Conservation (phyloP, 1,140 invertebrate species). For the Macrocentrus cingulum region DNA sequence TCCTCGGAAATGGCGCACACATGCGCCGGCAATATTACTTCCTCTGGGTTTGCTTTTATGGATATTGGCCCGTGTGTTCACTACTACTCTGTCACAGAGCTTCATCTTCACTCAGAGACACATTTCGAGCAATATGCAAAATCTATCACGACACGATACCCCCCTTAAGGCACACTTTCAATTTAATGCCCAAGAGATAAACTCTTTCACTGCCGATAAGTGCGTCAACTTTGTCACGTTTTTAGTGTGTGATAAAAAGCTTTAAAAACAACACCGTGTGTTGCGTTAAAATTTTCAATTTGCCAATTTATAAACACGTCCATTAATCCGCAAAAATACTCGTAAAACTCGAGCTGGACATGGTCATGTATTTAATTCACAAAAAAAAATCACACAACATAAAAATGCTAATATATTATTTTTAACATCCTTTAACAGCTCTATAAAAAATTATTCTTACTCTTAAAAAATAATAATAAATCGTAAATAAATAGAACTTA, state of each 20-base stretch:
- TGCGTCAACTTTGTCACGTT: not conserved
- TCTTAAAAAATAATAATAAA: too few species aligned
- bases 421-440: too few species aligned
- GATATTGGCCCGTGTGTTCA: conserved; percentile 47
- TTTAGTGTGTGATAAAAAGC: not conserved
- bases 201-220: too few species aligned
- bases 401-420: too few species aligned
- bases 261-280: conserved; percentile 13
- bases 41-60: conserved; percentile 52
- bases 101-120: too few species aligned
- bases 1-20: conserved; percentile 35
- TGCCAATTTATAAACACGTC: not conserved
- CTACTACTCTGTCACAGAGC: not conserved
- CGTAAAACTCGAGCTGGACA: not conserved
- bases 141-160: too few species aligned
- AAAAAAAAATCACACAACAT: not conserved
- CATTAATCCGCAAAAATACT: not conserved
- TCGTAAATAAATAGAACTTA: too few species aligned
- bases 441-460: too few species aligned
- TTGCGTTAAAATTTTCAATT: not conserved
- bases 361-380: not conserved
- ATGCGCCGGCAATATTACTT: conserved; percentile 55
- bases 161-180: too few species aligned
- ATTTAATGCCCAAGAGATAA: too few species aligned
- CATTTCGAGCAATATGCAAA: too few species aligned